Evolutionary conservation across 2,888 invertebrate species (phyloP), one percentile per base, ranked within the genome.

Genomic region (Rhingia rostrata): DNA sequence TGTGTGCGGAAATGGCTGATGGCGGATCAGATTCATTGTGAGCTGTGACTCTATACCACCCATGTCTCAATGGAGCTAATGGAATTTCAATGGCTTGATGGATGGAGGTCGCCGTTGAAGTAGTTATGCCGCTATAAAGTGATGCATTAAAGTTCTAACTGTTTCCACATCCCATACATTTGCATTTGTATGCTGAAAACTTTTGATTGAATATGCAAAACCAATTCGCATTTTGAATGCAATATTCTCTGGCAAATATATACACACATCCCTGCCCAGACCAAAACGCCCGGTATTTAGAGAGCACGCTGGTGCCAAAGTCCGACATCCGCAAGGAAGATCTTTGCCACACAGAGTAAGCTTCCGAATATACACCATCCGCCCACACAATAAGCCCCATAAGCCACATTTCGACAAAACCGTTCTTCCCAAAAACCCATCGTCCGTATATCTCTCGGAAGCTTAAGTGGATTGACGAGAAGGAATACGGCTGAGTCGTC

Each of bases 171-270:
- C 63, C 64, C 22, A 22, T 22, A 70, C 66, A 86, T 86, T 86
- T 86, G 78, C 86, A 81, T 86, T 84, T 84, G 58, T 47, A 67
- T 22, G 7, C 83, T 70, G 63, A 83, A 80, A 81, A 86, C 80
- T 86, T 86, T 86, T 86, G 86, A 86, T 86, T 86, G 86, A 86
- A 86, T 86, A 86, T 86, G 83, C 86, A 86, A 86, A 86, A 86
- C 70, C 80, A 74, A 83, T 86, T 86, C 82, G 69, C 39, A 69
- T 66, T 82, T 82, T 72, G 75, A 82, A 85, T 86, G 74, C 47
- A 78, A 78, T 81, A 78, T 83, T 83, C 83, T 63, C 61, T 32
- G 37, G 56, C 60, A 70, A 66, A 61, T 72, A 49, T 10, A 49
- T 22, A 49, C 60, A 49, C 60, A 51, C 41, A 60, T 35, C n/a